These are phyloP conservation scores for Hymenopus coronatus DNA, from an alignment of 2,888 invertebrate genomes.

Conservation along the genomic window DNA sequence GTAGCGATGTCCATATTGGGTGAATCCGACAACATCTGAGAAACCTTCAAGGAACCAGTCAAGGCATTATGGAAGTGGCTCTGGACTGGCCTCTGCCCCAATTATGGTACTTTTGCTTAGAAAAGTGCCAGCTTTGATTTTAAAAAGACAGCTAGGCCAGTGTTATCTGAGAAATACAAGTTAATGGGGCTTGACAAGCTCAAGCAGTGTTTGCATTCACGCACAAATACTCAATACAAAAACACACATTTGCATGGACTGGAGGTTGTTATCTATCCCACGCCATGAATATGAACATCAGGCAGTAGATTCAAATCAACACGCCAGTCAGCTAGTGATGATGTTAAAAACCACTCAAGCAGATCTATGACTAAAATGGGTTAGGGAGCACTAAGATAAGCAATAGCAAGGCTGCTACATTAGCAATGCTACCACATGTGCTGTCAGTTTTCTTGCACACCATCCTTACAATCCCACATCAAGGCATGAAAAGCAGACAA, in stretches of 20 bases:
- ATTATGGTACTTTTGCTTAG: background rate
- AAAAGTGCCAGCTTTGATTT: background rate
- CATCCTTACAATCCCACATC: background rate
- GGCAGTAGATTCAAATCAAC: background rate
- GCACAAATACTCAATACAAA: background rate
- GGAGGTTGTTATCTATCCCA: background rate
- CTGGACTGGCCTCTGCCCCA: background rate
- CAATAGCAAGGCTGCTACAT: background rate
- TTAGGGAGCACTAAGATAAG: background rate
- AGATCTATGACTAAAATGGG: background rate
- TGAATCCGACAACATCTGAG: conserved; percentile 91
- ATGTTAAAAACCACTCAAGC: background rate
- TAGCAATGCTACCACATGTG: background rate
- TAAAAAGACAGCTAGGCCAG: background rate
- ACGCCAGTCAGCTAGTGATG: background rate
- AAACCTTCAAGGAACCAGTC: conserved; percentile 60
- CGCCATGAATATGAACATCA: conserved; percentile 32
- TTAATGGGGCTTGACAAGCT: background rate
- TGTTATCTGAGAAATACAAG: no score
- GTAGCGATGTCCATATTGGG: conserved; percentile 84
- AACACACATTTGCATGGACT: background rate
- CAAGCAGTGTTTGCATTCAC: background rate
- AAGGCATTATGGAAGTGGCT: background rate
- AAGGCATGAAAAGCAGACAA: background rate
- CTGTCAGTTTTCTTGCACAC: background rate